Conservation (phyloP, 2,888 invertebrate species). For the Seira sanloemensis region DNA sequence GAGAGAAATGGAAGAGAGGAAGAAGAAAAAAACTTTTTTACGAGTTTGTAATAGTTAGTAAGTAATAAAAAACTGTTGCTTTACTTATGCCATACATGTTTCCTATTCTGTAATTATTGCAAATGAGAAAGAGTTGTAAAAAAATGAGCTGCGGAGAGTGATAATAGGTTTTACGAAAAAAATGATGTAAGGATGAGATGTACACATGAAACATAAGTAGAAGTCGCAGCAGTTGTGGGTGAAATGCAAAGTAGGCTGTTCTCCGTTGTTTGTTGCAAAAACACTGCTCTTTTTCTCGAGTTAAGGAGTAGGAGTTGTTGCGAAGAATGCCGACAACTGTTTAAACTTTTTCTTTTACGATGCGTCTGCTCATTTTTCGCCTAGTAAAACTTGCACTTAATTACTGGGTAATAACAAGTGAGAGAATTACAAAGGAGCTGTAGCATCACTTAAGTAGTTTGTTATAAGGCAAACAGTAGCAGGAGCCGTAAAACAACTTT, state of each 20-base stretch:
- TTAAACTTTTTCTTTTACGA: constrained; percentile 46
- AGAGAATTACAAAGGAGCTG: constrained; percentile 49
- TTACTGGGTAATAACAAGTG: constrained; percentile 57
- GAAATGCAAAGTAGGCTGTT: constrained; percentile 28
- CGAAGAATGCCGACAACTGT: constrained; percentile 47
- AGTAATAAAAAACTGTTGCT: constrained; percentile 35
- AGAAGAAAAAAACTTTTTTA: constrained; percentile 30
- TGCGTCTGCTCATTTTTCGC: constrained; percentile 54
- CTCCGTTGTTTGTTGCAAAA: too few relatives aligned
- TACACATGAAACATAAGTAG: too few relatives aligned
- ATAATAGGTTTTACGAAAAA: constrained; percentile 14
- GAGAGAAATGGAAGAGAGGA: constrained; percentile 9
- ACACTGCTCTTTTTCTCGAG: too few relatives aligned
- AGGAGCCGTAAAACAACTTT: constrained; percentile 4
- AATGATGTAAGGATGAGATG: not conserved
- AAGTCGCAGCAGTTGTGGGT: too few relatives aligned
- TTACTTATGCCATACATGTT: not conserved
- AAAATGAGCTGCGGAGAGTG: not conserved
- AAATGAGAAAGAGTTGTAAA: constrained; percentile 28
- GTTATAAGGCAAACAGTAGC: constrained; percentile 1
- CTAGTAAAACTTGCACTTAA: constrained; percentile 58
- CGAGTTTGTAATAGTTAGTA: constrained; percentile 31
- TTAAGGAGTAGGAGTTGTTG: too few relatives aligned
- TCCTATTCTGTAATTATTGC: too few relatives aligned
- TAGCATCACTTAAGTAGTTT: constrained; percentile 54